These are phyloP conservation scores for Scomber japonicus DNA, from an alignment of 2,113 vertebrate species.

Conservation along the genomic window DNA sequence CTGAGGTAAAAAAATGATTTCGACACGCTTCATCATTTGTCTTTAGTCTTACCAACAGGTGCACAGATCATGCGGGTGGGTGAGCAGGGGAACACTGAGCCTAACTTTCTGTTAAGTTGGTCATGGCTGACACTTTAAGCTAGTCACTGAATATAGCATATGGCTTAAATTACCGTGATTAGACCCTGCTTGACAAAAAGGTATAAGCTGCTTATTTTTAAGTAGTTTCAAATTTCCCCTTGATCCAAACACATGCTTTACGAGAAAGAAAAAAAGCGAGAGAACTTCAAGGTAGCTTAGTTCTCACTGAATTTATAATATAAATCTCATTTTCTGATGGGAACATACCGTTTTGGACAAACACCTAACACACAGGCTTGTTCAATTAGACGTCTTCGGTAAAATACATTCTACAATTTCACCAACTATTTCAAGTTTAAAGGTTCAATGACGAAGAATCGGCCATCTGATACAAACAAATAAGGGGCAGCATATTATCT, in stretches of 20 bases:
- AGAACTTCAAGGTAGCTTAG: slow-evolving; percentile 55
- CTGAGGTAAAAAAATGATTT: not conserved
- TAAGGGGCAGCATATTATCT: no score
- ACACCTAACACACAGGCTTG: not conserved
- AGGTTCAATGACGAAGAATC: no score
- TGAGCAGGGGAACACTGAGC: slow-evolving; percentile 40
- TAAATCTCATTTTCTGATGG: slow-evolving; percentile 48
- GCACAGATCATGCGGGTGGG: slow-evolving; percentile 23
- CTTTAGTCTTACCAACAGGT: slow-evolving; percentile 61
- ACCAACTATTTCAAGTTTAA: slow-evolving; percentile 8
- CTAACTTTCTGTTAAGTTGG: slow-evolving; percentile 72
- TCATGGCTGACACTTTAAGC: slow-evolving; percentile 76
- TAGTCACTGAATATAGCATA: slow-evolving; percentile 67
- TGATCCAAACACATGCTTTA: slow-evolving; percentile 70
- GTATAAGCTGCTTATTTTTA: slow-evolving; percentile 81
- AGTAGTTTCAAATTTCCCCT: slow-evolving; percentile 75
- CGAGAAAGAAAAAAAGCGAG: slow-evolving; percentile 24
- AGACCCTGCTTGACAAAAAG: slow-evolving; percentile 74
- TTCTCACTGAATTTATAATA: slow-evolving; percentile 51
- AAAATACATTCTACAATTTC: slow-evolving; percentile 7
- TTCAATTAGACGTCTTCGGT: slow-evolving; percentile 6
- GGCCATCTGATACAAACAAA: no score
- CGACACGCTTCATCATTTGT: slow-evolving; percentile 20
- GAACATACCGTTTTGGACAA: slow-evolving; percentile 13
- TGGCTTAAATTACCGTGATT: slow-evolving; percentile 80